phyloP scores from a whole-genome alignment of 2,113 vertebrate genomes.

The Phaethon lepturus region DNA sequence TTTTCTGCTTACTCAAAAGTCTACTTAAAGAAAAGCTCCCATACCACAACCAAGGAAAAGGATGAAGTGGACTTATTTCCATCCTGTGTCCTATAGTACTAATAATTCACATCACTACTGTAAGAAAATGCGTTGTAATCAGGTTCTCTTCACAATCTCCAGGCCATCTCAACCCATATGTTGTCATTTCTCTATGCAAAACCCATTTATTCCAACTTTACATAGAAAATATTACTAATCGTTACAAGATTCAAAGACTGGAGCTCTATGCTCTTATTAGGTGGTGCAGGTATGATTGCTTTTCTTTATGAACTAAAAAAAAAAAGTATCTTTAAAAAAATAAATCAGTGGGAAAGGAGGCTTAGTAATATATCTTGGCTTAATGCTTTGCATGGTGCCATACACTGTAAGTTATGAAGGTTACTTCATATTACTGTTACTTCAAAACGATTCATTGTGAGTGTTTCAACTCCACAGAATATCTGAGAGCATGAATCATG shows the following conservation, averaged over 20 bases:
- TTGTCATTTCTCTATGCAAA: background rate
- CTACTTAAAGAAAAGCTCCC: background rate
- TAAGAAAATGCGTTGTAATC: background rate
- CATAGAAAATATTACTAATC: background rate
- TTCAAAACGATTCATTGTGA: background rate
- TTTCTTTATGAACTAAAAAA: background rate
- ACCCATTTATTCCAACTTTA: background rate
- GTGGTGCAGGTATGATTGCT: background rate
- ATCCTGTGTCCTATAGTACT: background rate
- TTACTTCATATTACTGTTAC: background rate
- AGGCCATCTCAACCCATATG: background rate
- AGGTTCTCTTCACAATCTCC: background rate
- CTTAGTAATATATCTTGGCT: background rate
- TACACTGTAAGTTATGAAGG: background rate
- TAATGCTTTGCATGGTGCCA: background rate
- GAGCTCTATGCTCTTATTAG: background rate
- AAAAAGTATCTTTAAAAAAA: background rate
- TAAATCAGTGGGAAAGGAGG: background rate
- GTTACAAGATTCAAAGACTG: background rate
- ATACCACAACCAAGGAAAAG: background rate
- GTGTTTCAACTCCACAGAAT: background rate
- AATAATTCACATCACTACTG: background rate
- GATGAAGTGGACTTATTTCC: background rate
- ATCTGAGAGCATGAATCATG: background rate
- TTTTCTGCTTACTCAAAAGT: background rate